Evolutionary conservation across 2,113 vertebrate species (phyloP).

Genomic region (Brienomyrus brachyistius): DNA sequence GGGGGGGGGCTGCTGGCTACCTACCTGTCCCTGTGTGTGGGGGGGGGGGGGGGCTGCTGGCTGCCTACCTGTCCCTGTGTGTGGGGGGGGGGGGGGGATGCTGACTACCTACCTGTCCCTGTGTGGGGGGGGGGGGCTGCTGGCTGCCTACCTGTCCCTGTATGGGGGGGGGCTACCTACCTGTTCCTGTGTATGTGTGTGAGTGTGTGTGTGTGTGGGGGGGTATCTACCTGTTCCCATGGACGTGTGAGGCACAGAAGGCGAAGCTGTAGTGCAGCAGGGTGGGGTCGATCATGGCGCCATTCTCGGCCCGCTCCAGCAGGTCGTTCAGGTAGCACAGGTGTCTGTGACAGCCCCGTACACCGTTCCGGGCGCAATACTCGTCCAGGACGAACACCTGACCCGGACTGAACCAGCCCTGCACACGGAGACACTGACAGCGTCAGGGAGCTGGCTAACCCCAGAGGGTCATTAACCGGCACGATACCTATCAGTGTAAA

Average conservation of each 20-base stretch:
- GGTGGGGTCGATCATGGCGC: slow-evolving; percentile 97
- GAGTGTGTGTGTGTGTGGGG: too few species aligned
- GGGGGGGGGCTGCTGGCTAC: too few species aligned
- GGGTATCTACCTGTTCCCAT: slow-evolving; percentile 85
- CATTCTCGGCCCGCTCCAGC: slow-evolving; percentile 90
- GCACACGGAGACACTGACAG: slow-evolving; percentile 46
- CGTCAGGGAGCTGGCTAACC: background rate
- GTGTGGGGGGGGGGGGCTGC: too few species aligned
- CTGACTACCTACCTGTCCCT: too few species aligned
- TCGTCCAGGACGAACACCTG: slow-evolving; percentile 98
- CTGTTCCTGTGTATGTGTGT: too few species aligned
- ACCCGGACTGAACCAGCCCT: slow-evolving; percentile 99
- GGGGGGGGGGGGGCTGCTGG: too few species aligned
- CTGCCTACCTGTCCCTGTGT: too few species aligned
- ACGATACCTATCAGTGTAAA: too few species aligned
- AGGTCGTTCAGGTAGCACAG: slow-evolving; percentile 95
- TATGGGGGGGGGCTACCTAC: background rate
- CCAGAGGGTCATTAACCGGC: background rate
- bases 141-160: background rate
- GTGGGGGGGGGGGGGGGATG: too few species aligned
- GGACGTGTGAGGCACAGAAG: slow-evolving; percentile 96
- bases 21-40: background rate
- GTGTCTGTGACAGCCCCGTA: slow-evolving; percentile 92
- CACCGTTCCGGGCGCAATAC: slow-evolving; percentile 94
- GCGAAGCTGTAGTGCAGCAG: slow-evolving; percentile 98